phyloP scores from a whole-genome alignment of 2,797 vertebrate genomes.

The Hydrolagus colliei region DNA sequence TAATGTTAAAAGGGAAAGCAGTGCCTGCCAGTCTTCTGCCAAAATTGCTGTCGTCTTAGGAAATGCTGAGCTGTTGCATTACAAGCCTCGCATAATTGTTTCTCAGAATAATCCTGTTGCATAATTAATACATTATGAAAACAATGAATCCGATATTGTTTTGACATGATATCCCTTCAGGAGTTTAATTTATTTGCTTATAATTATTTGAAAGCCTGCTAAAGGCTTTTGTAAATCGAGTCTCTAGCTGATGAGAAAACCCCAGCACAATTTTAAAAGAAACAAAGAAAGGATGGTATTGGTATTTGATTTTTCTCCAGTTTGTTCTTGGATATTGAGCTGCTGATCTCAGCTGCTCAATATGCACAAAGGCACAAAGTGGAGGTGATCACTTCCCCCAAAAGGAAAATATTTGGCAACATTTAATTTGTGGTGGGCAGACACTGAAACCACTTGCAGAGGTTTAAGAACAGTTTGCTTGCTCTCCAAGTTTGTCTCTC shows the following conservation, averaged over 20 bases:
- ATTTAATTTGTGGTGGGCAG: background rate
- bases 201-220: background rate
- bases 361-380: background rate
- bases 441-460: no score
- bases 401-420: constrained; percentile 9
- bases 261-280: background rate
- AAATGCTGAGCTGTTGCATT: background rate
- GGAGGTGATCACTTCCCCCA: background rate
- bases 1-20: background rate
- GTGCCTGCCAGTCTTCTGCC: background rate
- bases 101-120: background rate
- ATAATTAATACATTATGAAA: background rate
- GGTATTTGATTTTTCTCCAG: background rate
- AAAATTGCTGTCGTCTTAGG: background rate
- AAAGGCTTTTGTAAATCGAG: background rate
- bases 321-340: background rate
- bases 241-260: background rate
- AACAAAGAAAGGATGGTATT: background rate
- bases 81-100: background rate
- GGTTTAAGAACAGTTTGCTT: no score
- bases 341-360: background rate
- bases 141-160: background rate
- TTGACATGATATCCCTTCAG: background rate
- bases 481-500: no score
- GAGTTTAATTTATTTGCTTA: background rate